These are phyloP conservation scores for Neoniphon sammara DNA, from an alignment of 2,797 vertebrate species.

Conservation along the genomic window DNA sequence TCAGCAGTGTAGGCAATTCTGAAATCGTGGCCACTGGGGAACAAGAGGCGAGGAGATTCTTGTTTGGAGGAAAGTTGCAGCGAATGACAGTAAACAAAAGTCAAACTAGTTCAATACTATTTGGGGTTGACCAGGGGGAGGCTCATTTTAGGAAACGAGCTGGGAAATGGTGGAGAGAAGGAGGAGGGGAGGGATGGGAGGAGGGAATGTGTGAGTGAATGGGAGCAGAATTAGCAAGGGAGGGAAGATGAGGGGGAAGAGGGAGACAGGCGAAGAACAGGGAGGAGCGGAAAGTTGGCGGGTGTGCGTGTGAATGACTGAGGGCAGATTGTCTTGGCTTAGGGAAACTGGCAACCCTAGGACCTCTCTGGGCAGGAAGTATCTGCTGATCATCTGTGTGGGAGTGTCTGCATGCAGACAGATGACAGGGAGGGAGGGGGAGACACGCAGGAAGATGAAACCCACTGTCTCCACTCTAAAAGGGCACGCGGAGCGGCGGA, in stretches of 20 bases:
- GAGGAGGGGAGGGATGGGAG: conserved; percentile 3
- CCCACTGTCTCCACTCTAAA: conserved; percentile 28
- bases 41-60: not conserved
- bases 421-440: conserved; percentile 51
- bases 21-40: conserved; percentile 15
- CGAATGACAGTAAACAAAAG: conserved; percentile 37
- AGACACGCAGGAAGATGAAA: conserved; percentile 43
- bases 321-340: conserved; percentile 75
- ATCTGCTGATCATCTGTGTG: conserved; percentile 78
- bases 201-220: not conserved
- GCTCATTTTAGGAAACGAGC: conserved; percentile 16
- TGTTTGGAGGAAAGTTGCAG: not conserved
- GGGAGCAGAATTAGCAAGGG: conserved; percentile 17
- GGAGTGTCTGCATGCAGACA: conserved; percentile 67
- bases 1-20: conserved; percentile 60
- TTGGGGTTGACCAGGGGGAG: conserved; percentile 8
- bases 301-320: conserved; percentile 51
- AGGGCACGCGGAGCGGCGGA: conserved; percentile 41
- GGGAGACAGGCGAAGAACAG: conserved; percentile 17
- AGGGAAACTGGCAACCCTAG: conserved; percentile 68
- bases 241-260: conserved; percentile 4
- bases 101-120: conserved; percentile 25
- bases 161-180: conserved; percentile 22
- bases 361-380: conserved; percentile 71
- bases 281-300: conserved; percentile 34